phyloP scores from a whole-genome alignment of 2,113 vertebrate genomes.

The Malurus elegans region DNA sequence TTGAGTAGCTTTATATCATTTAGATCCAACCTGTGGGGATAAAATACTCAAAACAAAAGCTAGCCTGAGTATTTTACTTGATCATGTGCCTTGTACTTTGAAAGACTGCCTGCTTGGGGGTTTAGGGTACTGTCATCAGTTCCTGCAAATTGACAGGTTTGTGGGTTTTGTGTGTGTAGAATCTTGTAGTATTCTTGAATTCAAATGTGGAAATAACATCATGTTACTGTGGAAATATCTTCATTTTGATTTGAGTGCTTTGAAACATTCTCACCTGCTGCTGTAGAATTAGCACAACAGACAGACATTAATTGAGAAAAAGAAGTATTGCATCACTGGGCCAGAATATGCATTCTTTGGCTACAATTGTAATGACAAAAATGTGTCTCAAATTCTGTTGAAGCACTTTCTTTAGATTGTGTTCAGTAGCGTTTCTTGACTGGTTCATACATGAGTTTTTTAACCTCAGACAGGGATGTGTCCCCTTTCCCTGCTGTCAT shows the following conservation, averaged over 20 bases:
- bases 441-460: not conserved
- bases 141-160: not conserved
- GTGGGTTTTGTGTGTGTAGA: not conserved
- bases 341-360: not conserved
- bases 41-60: not conserved
- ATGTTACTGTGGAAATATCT: not conserved
- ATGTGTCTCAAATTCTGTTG: not conserved
- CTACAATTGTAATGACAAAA: not conserved
- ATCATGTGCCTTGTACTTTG: rapidly evolving
- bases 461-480: not conserved
- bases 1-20: not conserved
- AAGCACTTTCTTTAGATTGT: not conserved
- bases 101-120: not conserved
- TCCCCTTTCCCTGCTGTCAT: not conserved
- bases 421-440: not conserved
- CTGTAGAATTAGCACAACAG: not conserved
- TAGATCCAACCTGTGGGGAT: not conserved
- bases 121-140: not conserved
- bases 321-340: not conserved
- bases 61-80: not conserved
- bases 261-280: not conserved
- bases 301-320: not conserved
- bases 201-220: not conserved
- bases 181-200: not conserved
- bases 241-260: not conserved